Evolutionary conservation across 2,888 invertebrate genomes (phyloP), one percentile per base, ranked within the genome.

Genomic region (Sphaerophoria rueppellii): DNA sequence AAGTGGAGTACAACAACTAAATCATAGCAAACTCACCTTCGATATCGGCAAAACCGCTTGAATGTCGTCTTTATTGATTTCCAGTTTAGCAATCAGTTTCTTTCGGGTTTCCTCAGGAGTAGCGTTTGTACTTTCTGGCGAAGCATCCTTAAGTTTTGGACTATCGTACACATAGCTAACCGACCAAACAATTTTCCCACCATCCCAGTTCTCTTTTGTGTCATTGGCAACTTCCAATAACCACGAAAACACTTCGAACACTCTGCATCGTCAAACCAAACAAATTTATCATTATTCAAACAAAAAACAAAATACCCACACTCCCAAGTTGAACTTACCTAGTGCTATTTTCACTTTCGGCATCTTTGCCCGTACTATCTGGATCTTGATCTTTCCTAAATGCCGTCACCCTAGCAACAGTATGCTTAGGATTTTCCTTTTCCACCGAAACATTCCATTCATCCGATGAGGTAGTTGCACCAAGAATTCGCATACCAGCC

Each of bases 21-120:
- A 24, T 24, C 24, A 24, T 24, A 40, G n/a, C 9, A 70, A 69
- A 40, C 69, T 16, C 14, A 97, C 97, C 95, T 98, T 98, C 79
- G 98, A 97, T 90, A 98, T 98, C 14, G 98, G 98, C 34, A 98
- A 93, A 12, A 98, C 97, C 24, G 98, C 97, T 92, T 98, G 98
- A 80, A 98, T 97, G 90, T 98, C 97, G 90, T 98, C 98, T 90
- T 98, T 98, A 90, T 97, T 97, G 85, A 98, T 96, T 89, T 97
- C 97, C 60, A 98, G 94, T 87, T 97, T 93, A 0, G 97, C 96
- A 81, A 96, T 96, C 57, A 97, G 93, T 90, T 96, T 95, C 87
- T 94, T 92, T 58, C 93, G 92, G 52, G 92, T 92, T 87, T 92
- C 90, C 87, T 92, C 91, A n/a, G 90, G 88, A 12, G 90, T 88